Percentiles rank a stretch among this genome's conserved stretches.
Evolutionary conservation across 1,140 invertebrate genomes (phyloP).

Genomic region (Drosophila obscura): DNA sequence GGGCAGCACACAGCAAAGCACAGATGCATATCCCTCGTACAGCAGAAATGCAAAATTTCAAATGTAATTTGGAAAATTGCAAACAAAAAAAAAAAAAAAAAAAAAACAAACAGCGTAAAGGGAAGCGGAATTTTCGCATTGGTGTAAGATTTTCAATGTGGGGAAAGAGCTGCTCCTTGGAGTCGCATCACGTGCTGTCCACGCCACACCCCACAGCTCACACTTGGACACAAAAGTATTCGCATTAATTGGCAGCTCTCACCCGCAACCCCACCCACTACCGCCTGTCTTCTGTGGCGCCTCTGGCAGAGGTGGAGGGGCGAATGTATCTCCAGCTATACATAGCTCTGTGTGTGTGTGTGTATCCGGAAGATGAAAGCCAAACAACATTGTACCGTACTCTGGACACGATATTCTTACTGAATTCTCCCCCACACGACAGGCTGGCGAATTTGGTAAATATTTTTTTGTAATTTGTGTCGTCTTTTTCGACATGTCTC

Average conservation of each 20-base stretch:
- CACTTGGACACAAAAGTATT: slow-evolving; percentile 26
- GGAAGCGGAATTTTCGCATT: too few relatives aligned
- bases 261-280: neutral
- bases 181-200: slow-evolving; percentile 37
- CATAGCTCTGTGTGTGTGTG: slow-evolving; percentile 12
- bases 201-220: neutral
- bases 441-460: neutral
- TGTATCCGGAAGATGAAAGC: slow-evolving; percentile 29
- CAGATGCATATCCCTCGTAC: slow-evolving; percentile 6
- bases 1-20: neutral
- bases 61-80: slow-evolving; percentile 79
- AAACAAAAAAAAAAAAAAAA: slow-evolving; percentile 19
- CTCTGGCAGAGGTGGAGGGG: slow-evolving; percentile 1
- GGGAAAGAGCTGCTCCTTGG: neutral
- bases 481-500: slow-evolving; percentile 59
- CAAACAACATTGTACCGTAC: neutral
- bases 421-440: neutral
- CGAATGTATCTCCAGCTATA: slow-evolving; percentile 10
- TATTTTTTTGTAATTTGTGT: slow-evolving; percentile 53
- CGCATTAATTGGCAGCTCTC: slow-evolving; percentile 62
- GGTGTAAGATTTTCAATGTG: too few relatives aligned
- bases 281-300: neutral
- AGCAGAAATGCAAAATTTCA: slow-evolving; percentile 63
- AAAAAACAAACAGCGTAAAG: slow-evolving; percentile 7
- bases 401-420: slow-evolving; percentile 6